Evolutionary conservation across 2,113 vertebrate genomes (phyloP).

Genomic region (Morone saxatilis): DNA sequence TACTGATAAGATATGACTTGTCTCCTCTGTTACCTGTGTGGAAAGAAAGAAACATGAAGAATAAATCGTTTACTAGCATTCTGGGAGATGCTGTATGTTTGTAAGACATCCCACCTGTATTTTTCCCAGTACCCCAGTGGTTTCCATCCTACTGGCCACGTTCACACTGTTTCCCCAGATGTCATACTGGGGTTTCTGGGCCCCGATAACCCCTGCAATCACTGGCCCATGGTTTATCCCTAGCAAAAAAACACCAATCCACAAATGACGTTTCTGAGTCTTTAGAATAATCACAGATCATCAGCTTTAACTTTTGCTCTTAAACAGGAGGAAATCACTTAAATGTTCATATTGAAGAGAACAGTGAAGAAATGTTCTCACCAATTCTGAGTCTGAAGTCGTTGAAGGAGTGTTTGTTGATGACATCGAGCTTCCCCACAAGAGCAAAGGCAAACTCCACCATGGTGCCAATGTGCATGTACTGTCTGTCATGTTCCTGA

Average conservation of each 20-base stretch:
- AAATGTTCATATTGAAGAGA: not conserved
- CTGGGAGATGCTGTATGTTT: not conserved
- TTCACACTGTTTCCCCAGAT: conserved; percentile 99
- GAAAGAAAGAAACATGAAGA: not conserved
- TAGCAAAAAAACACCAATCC: conserved; percentile 60
- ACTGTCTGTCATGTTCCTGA: conserved; percentile 96
- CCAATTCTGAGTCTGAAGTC: conserved; percentile 96
- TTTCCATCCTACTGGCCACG: conserved; percentile 98
- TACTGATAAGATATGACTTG: conserved; percentile 87
- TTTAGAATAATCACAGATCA: not conserved
- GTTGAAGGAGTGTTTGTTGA: conserved; percentile 99
- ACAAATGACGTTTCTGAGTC: not conserved
- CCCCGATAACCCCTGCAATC: conserved; percentile 97
- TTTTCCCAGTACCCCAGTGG: conserved; percentile 95
- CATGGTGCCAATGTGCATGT: conserved; percentile 98
- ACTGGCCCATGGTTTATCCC: conserved; percentile 98
- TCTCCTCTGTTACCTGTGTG: conserved; percentile 94
- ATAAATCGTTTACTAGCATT: not conserved
- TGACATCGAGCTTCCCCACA: conserved; percentile 94
- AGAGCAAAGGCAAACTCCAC: conserved; percentile 98
- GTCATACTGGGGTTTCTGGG: conserved; percentile 98
- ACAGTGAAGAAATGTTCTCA: conserved; percentile 72
- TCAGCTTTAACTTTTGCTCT: not conserved
- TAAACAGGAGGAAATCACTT: not conserved
- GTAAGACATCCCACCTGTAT: conserved; percentile 88